Conservation (phyloP, 2,797 vertebrate genomes). For the Taeniopygia guttata region DNA sequence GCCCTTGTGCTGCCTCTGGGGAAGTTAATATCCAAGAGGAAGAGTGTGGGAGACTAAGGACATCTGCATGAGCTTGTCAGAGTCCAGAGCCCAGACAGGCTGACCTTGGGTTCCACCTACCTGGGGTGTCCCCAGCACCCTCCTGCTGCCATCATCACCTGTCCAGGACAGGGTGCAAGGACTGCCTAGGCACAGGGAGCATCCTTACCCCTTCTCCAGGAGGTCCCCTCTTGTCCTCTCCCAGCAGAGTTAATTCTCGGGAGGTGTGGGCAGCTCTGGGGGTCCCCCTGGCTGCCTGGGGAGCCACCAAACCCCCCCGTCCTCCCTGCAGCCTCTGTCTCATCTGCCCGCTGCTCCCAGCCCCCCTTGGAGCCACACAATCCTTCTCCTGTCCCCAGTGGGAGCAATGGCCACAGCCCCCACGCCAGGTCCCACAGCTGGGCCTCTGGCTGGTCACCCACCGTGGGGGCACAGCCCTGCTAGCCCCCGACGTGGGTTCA, state of each 20-base stretch:
- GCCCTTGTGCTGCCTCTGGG: neutral
- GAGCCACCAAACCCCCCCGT: neutral
- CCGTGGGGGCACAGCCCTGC: accelerated
- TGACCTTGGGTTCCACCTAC: neutral
- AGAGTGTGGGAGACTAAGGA: neutral
- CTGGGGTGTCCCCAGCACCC: neutral
- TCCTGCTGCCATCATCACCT: neutral
- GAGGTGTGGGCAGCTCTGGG: neutral
- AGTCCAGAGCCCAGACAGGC: neutral
- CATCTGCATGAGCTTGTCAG: neutral
- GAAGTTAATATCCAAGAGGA: neutral
- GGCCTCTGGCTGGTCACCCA: neutral
- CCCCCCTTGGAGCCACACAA: neutral
- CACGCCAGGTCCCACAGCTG: accelerated
- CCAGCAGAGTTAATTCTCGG: accelerated
- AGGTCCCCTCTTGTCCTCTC: neutral
- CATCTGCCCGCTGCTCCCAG: neutral
- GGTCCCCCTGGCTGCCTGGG: neutral
- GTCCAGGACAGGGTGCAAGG: neutral
- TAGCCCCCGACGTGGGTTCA: accelerated
- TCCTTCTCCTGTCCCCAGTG: neutral
- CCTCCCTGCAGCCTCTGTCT: neutral
- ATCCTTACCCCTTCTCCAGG: neutral
- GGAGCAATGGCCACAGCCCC: accelerated
- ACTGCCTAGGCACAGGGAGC: accelerated